Percentiles rank a stretch among this genome's conserved stretches.
These are phyloP conservation scores for Biston stratarius DNA, from an alignment of 2,888 invertebrate species.

Conservation along the genomic window DNA sequence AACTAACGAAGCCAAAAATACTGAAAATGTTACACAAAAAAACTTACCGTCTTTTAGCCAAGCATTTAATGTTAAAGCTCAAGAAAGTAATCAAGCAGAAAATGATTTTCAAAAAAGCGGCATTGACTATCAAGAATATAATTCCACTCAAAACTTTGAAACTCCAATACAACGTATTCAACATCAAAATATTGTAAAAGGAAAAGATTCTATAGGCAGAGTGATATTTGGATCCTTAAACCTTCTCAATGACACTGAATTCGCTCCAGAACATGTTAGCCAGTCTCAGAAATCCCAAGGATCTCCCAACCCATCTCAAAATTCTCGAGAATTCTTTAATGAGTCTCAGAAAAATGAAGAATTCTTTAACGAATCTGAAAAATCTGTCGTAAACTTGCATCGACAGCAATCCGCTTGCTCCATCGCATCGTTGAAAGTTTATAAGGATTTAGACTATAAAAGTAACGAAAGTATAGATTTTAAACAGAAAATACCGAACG, in stretches of 20 bases:
- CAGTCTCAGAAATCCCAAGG: conserved; percentile 43
- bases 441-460: conserved; percentile 69
- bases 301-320: neutral
- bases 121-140: neutral
- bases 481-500: conserved; percentile 56
- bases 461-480: conserved; percentile 57
- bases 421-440: conserved; percentile 63
- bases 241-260: conserved; percentile 59
- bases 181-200: conserved; percentile 3
- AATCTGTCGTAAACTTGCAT: conserved; percentile 38
- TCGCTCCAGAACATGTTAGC: conserved; percentile 24
- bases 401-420: conserved; percentile 60
- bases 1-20: neutral
- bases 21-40: conserved; percentile 2
- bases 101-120: neutral
- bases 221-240: conserved; percentile 66
- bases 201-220: conserved; percentile 49
- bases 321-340: conserved; percentile 47
- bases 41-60: conserved; percentile 11
- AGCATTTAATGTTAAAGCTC: conserved; percentile 9
- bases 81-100: neutral
- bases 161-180: neutral
- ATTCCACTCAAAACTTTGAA: neutral
- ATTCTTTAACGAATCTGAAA: neutral
- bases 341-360: conserved; percentile 32